These are phyloP conservation scores for Hydrozoanthus tunicans DNA, from an alignment of 64 coral and sea anemone species.

Conservation along the genomic window DNA sequence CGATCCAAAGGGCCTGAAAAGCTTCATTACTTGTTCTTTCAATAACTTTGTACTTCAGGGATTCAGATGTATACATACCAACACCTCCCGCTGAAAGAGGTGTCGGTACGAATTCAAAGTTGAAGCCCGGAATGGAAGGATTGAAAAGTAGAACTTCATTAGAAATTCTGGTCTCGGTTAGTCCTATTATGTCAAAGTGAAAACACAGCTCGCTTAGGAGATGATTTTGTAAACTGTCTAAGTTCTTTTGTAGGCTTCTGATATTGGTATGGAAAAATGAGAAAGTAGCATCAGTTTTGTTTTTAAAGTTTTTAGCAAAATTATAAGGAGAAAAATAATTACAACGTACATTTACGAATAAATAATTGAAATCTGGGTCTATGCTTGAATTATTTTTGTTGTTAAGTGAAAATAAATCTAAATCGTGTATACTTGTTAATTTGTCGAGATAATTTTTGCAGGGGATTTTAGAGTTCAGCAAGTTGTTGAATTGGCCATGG, in stretches of 20 bases:
- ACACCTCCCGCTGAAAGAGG: slow-evolving; percentile 20
- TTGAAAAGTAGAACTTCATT: neutral
- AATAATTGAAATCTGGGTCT: slow-evolving; percentile 18
- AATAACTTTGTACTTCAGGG: neutral
- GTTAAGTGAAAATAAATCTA: slow-evolving; percentile 22
- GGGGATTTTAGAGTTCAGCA: neutral
- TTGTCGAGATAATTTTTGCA: slow-evolving; percentile 11
- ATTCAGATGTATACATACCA: slow-evolving; percentile 4
- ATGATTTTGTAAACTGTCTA: slow-evolving; percentile 14
- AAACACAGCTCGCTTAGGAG: slow-evolving; percentile 3
- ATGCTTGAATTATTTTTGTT: slow-evolving; percentile 16
- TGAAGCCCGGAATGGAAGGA: slow-evolving; percentile 16
- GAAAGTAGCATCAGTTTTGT: neutral
- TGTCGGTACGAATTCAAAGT: slow-evolving; percentile 29
- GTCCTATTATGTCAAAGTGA: slow-evolving; percentile 13
- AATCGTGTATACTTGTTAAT: slow-evolving; percentile 15
- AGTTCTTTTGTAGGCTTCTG: slow-evolving; percentile 1
- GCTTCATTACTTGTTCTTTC: neutral
- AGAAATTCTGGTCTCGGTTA: slow-evolving; percentile 23
- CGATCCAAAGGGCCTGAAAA: too few relatives aligned
- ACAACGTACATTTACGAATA: neutral
- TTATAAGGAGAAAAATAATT: neutral
- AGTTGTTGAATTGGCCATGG: neutral
- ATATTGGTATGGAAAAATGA: neutral
- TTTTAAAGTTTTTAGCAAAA: neutral